Conservation (phyloP, 2,797 vertebrate species). For the Bucorvus abyssinicus region DNA sequence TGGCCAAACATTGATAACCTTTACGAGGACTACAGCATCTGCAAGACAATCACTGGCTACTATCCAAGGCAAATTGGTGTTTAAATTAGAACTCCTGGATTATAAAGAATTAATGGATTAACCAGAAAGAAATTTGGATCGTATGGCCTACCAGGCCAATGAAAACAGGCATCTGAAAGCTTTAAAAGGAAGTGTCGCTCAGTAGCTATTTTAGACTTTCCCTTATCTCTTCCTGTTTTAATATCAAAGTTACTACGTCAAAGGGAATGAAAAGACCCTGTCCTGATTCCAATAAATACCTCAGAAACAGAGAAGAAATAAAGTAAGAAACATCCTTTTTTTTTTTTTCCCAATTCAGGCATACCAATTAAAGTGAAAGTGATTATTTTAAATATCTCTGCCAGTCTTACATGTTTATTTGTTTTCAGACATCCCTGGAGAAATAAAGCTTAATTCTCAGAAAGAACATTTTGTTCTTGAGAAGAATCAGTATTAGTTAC, state of each 20-base stretch:
- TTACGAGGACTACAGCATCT: not conserved
- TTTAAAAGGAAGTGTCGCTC: not conserved
- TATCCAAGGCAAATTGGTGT: not conserved
- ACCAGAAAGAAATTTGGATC: not conserved
- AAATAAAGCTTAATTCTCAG: not conserved
- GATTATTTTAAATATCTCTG: not conserved
- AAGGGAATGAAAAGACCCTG: not conserved
- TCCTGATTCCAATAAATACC: not conserved
- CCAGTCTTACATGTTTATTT: not conserved
- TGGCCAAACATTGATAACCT: not conserved
- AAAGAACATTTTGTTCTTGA: not conserved
- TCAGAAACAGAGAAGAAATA: not conserved
- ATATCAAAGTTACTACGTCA: not conserved
- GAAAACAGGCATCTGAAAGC: not conserved
- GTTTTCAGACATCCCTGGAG: not conserved
- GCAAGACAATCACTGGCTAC: not conserved
- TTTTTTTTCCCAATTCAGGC: not conserved
- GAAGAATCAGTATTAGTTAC: not conserved
- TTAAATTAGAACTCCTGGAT: not conserved
- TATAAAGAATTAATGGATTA: not conserved
- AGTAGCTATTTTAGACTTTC: not conserved
- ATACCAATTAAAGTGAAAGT: not conserved
- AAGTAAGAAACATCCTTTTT: accelerated
- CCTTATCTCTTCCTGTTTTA: not conserved
- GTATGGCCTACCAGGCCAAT: not conserved